Percentiles rank a stretch among this genome's conserved stretches.
phyloP scores from a whole-genome alignment of 2,888 invertebrate species.

The Galerucella calmariensis region DNA sequence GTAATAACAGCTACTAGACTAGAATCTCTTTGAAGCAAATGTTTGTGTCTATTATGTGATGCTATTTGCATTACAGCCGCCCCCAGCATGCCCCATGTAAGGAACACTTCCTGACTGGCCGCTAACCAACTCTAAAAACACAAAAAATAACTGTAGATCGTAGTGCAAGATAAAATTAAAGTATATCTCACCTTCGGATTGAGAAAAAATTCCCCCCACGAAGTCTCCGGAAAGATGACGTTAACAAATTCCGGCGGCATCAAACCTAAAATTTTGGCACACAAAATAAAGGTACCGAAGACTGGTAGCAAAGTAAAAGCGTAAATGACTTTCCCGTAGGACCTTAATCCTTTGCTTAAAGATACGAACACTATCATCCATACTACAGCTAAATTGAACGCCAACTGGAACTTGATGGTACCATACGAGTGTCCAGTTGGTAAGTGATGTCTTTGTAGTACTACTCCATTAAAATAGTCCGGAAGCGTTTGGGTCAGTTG shows the following conservation, averaged over 20 bases:
- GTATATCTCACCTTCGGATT: slow-evolving; percentile 76
- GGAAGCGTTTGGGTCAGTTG: slow-evolving; percentile 82
- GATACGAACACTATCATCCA: slow-evolving; percentile 92
- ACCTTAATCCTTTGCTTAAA: slow-evolving; percentile 86
- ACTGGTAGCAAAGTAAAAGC: slow-evolving; percentile 83
- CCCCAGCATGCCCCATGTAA: slow-evolving; percentile 88
- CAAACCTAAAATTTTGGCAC: slow-evolving; percentile 79
- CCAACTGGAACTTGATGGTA: slow-evolving; percentile 85
- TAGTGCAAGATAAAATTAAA: background rate
- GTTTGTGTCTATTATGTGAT: slow-evolving; percentile 78
- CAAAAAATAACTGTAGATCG: background rate
- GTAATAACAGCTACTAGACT: slow-evolving; percentile 78
- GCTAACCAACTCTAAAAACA: slow-evolving; percentile 84
- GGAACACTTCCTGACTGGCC: slow-evolving; percentile 87
- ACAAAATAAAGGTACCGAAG: slow-evolving; percentile 78
- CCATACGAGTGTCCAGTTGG: slow-evolving; percentile 66
- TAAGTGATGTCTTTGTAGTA: slow-evolving; percentile 74
- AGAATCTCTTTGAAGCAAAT: slow-evolving; percentile 73
- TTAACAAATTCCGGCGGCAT: slow-evolving; percentile 75
- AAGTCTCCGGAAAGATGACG: slow-evolving; percentile 81
- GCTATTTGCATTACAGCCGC: slow-evolving; percentile 84
- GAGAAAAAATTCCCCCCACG: slow-evolving; percentile 86
- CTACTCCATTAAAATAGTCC: slow-evolving; percentile 86
- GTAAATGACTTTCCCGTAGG: slow-evolving; percentile 86
- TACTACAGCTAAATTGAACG: slow-evolving; percentile 88